Evolutionary conservation across 2,113 vertebrate species (phyloP), one percentile per base, ranked within the genome.

Genomic region (Aegotheles bennettii): DNA sequence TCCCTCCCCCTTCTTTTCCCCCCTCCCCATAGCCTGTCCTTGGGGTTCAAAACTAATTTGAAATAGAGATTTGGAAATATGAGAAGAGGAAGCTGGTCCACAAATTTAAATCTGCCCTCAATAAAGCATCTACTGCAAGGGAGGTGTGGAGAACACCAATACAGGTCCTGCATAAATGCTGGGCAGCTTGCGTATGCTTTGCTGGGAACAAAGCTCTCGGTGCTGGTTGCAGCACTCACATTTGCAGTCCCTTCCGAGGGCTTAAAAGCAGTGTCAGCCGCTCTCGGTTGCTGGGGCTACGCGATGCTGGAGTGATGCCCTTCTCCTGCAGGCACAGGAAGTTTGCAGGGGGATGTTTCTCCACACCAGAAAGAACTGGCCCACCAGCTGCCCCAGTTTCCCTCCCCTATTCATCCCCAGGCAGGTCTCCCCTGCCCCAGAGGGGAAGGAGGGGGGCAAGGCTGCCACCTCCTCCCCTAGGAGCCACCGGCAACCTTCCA

Each of bases 201-300:
- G 28, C 61, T 68, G 78, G n/a, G 82, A 60, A 65, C 42, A 69
- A 63, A 92, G 54, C 40, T 8, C 67, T 29, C 0, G 1, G 83
- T 15, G 2, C 15, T 4, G 38, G 63, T n/a, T 9, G 4, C 59
- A 69, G 73, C 59, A 5, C 68, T 74, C 68, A 2, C 48, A 31
- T 81, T 64, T 43, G 33, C 63, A 77, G 85, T 42, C 59, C 28
- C 71, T 77, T 48, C 40, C 2, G 4, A 53, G 59, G 11, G 29
- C 19, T 61, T 16, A 33, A 21, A 73, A 60, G 3, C 43, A 64
- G 36, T 21, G 5, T 0, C 45, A 80, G 79, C 50, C 26, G 0
- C 47, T 75, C 61, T 43, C 1, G 2, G 92, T 95, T 91, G 90
- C 92, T 90, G 94, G 53, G 94, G 67, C 92, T 87, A 83, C 38